Conservation (phyloP, 2,113 vertebrate genomes). For the Apistogramma diplotaenia region DNA sequence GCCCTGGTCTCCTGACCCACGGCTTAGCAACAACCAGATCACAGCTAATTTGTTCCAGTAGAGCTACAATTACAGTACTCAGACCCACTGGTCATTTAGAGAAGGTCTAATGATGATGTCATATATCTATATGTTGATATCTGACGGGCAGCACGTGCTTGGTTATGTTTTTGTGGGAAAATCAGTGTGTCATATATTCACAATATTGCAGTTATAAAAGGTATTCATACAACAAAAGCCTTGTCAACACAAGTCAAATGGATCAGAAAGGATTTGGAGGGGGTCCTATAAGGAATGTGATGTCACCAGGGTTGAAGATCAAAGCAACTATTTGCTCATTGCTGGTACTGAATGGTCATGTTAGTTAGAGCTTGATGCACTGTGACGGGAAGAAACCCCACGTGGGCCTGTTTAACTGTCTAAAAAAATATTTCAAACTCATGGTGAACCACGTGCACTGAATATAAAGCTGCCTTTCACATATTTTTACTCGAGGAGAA, state of each 20-base stretch:
- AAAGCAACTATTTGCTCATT: conserved; percentile 72
- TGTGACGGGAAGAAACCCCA: conserved; percentile 42
- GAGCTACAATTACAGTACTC: conserved; percentile 32
- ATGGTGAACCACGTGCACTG: conserved; percentile 16
- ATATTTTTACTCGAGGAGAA: conserved; percentile 15
- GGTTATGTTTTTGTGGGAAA: not conserved
- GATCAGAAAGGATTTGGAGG: conserved; percentile 49
- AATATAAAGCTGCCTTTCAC: conserved; percentile 43
- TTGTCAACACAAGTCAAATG: conserved; percentile 45
- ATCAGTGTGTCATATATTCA: not conserved
- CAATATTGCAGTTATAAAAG: not conserved
- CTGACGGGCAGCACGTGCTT: not conserved
- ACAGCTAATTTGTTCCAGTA: conserved; percentile 57
- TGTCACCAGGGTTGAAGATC: conserved; percentile 63
- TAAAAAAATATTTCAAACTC: conserved; percentile 15
- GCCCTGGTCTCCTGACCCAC: conserved; percentile 62
- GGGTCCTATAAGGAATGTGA: conserved; percentile 59
- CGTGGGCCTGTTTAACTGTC: conserved; percentile 35
- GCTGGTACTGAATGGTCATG: conserved; percentile 45
- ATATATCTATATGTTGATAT: not conserved
- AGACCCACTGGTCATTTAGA: not conserved
- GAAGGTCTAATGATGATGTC: not conserved
- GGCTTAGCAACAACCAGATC: conserved; percentile 43
- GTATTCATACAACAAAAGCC: conserved; percentile 33
- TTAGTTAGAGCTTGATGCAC: conserved; percentile 41